Base-by-base conservation (phyloP, 2,797 vertebrate genomes). In the Enteromius afrohamiltoni region DNA sequence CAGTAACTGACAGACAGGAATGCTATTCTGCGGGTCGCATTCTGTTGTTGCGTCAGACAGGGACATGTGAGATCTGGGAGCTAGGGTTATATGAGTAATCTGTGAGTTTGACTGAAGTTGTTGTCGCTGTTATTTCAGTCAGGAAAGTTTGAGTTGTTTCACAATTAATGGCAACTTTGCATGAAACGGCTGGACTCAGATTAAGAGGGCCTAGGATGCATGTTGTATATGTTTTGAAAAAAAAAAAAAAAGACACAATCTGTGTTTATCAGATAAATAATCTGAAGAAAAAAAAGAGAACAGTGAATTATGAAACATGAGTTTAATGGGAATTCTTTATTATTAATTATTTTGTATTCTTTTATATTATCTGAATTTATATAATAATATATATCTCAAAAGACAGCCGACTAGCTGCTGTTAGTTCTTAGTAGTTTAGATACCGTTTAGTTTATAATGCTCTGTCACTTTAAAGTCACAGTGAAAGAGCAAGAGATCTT, bases 1-100 rank as follows among this genome's bases (percentile, higher is more conserved):
- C 68, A 64, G 60, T 9, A 21, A 47, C 65, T 77, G 79, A 64
- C 53, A 77, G 79, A 80, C 74, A 29, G 49, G 51, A 62, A 70
- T 69, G n/a, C 1, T 58, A 51, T 29, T 53, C 70, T 55, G 47
- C 8, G 14, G 60, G 47, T 69, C 14, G 3, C 62, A 29, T 60
- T 49, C 10, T 60, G 47, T 58, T 55, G 26, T 77, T 71, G 60
- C 82, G 4, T 65, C 68, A 49, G 10, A 69, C 42, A n/a, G 9
- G 71, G 23, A 80, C 49, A 76, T 34, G 14, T 60, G 69, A 80
- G 37, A 21, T 68, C 26, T n/a, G 69, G 49, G 40, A 49, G 42
- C 42, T 45, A 13, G 42, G 11, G 11, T 14, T 45, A 13, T 45
- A 45, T 45, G 42, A 45, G 42, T 45, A 45, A 45, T 45, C 11